Base-by-base conservation (phyloP, 2,113 vertebrate genomes). In the Chionomys nivalis region DNA sequence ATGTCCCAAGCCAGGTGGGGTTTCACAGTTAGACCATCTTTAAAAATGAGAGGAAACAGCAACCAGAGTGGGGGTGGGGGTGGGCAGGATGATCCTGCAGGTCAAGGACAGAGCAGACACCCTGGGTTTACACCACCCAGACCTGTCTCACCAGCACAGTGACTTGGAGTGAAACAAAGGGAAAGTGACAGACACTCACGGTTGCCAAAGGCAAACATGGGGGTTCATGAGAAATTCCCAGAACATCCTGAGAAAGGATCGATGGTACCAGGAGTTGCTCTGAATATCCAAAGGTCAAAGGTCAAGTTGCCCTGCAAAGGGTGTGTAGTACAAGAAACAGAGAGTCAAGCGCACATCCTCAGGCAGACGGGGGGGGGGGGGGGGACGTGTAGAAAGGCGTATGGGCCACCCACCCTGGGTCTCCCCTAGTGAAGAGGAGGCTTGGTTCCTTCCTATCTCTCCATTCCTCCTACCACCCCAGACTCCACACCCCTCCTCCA, bases 141-240 rank as follows among this genome's bases (percentile, higher is more conserved):
- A 5, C 23, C 66, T 33, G 0, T 39, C 36, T 36, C 26, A 58
- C 26, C 52, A 72, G 7, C 21, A 5, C 49, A 44, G 39, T 1
- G 19, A 55, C 76, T 49, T 42, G 39, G 47, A 82, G 49, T 21
- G 68, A 5, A 44, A 17, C 49, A 49, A 58, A 58, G 65, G 33
- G 36, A 55, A 63, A 79, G 24, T 5, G 3, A 26, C 17, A 16
- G 36, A 13, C 3, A 16, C 13, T 39, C 0, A 0, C 13, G 23
- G 33, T 44, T 66, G 44, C 36, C 86, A 85, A 81, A 78, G 52
- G 11, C 44, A 42, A 52, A 55, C 44, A 1, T 1, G 52, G 36
- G 31, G 77, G 16, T 1, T 76, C 44, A 23, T 42, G 0, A 0
- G 52, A 70, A 28, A 26, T 33, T 16, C 21, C 19, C 68, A 72